Conservation (phyloP, 2,797 vertebrate species). For the Neosilurus hyrtlii region DNA sequence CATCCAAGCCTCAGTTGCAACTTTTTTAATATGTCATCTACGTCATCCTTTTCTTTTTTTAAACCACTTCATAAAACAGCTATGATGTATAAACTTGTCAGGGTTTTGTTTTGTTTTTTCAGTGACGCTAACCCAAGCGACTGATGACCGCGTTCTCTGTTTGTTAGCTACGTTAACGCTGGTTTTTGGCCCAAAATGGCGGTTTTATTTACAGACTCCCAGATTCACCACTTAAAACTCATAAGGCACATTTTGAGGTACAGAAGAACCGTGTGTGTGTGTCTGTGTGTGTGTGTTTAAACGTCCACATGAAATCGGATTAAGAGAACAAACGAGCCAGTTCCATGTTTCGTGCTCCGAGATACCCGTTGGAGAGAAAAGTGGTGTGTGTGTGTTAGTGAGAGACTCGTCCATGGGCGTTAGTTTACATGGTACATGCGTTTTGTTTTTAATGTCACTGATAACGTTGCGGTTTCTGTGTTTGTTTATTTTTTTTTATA, state of each 20-base stretch:
- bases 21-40: not conserved
- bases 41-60: not conserved
- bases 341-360: not conserved
- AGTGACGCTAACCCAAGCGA: not conserved
- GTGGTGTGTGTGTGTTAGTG: not conserved
- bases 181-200: not conserved
- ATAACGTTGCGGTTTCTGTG: conserved; percentile 8
- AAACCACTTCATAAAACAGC: not conserved
- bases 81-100: too few relatives aligned
- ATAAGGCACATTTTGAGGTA: conserved; percentile 34
- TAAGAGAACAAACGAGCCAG: not conserved
- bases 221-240: conserved; percentile 14
- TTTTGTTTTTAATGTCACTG: conserved; percentile 64
- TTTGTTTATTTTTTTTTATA: conserved; percentile 25
- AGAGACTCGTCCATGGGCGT: conserved; percentile 61
- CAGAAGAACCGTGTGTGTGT: not conserved
- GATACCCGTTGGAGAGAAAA: not conserved
- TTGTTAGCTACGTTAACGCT: not conserved
- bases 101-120: not conserved
- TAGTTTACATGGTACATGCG: conserved; percentile 80
- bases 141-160: not conserved
- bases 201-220: not conserved
- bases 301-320: not conserved
- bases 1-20: not conserved
- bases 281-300: not conserved